Evolutionary conservation across 2,113 vertebrate genomes (phyloP), one percentile per base, ranked within the genome.

Genomic region (Sprattus sprattus): DNA sequence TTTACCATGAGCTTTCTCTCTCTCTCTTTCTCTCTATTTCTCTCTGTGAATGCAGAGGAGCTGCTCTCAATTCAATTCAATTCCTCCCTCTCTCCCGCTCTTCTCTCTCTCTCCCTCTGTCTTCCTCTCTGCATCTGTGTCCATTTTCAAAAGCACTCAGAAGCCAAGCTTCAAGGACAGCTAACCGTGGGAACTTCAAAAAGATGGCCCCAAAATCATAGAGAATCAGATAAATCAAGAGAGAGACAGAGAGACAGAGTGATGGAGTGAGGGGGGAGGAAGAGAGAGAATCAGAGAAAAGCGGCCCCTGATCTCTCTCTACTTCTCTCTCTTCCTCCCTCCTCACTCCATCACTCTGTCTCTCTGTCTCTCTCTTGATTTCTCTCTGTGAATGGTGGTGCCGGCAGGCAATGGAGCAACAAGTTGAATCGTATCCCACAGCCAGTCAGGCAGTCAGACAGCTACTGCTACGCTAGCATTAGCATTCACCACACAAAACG

Each of bases 171-270:
- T 39, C 71, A 78, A 78, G 71, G 71, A 16, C 71, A 78, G n/a
- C 22, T 25, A n/a, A 7, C 44, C n/a, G 45, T 84, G 85, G 84
- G 81, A 67, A 82, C 80, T 84, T 82, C 83, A 39, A 13, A 78
- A 32, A 18, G 11, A 78, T 78, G 71, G 71, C 13, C 25, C 39
- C 71, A 78, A n/a, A 64, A 20, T 22, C 20, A 22, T 22, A n/a
- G n/a, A n/a, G n/a, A n/a, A n/a, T n/a, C n/a, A n/a, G n/a, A n/a
- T n/a, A n/a, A n/a, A n/a, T n/a, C n/a, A n/a, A n/a, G n/a, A n/a
- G n/a, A n/a, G n/a, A n/a, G n/a, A n/a, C n/a, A n/a, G n/a, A n/a
- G n/a, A n/a, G n/a, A n/a, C n/a, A n/a, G n/a, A n/a, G n/a, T n/a
- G n/a, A n/a, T n/a, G n/a, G n/a, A n/a, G n/a, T n/a, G n/a, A n/a